These are phyloP conservation scores for Pantherophis alleghaniensis DNA, from an alignment of 2,797 vertebrate species.

Conservation along the genomic window DNA sequence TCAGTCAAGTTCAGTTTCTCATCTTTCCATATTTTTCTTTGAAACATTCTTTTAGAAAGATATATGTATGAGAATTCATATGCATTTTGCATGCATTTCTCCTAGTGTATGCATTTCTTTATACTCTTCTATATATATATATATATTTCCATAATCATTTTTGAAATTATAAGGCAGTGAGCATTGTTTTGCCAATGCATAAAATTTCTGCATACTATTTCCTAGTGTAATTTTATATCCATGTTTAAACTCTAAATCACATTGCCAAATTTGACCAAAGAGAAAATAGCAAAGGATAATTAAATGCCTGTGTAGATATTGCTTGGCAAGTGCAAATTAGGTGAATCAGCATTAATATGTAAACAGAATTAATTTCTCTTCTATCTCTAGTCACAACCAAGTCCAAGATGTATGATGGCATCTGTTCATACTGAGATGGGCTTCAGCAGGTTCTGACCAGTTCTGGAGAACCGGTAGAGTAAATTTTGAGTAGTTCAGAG, in stretches of 20 bases:
- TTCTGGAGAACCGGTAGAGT: too few species aligned
- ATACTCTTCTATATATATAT: neutral
- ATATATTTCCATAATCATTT: neutral
- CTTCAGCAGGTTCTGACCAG: too few species aligned
- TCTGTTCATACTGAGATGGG: neutral
- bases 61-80: neutral
- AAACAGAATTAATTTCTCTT: neutral
- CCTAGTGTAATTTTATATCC: neutral
- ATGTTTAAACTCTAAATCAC: neutral
- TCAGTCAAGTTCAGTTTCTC: neutral
- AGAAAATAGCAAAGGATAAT: neutral
- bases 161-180: neutral
- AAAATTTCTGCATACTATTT: neutral
- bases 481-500: too few species aligned
- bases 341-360: neutral
- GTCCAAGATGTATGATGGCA: neutral
- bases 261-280: neutral
- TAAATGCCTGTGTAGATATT: neutral
- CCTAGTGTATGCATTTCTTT: neutral
- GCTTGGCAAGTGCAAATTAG: neutral
- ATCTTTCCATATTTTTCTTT: neutral
- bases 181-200: neutral
- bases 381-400: neutral
- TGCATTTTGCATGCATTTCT: neutral
- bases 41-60: neutral